Evolutionary conservation across 1,140 invertebrate genomes (phyloP), one percentile per base, ranked within the genome.

Genomic region (Macrobrachium rosenbergii): DNA sequence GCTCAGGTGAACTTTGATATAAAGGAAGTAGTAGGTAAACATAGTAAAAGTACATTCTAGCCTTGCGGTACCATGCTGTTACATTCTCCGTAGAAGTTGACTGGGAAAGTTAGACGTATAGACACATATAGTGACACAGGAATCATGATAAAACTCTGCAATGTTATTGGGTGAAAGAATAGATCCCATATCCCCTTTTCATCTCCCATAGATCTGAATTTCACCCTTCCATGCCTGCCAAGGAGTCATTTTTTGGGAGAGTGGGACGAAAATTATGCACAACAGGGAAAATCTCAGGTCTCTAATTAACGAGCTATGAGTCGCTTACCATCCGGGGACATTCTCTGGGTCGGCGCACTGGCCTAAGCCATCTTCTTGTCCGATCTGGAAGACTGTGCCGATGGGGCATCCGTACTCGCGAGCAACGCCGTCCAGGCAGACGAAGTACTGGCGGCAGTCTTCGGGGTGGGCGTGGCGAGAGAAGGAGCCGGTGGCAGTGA

Each of bases 361-460:
- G 87, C 97, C 96, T 88, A 95, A 95, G 90, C 96, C 97, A 86
- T 97, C 96, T 90, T 95, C 92, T 90, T 96, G 95, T 76, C 96
- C 96, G 91, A 98, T 98, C 92, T 98, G 98, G 95, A 98, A 98
- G 17, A 98, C 97, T 28, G 97, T 98, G 87, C 97, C 97, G 91
- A 98, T 97, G 90, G 97, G 97, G 93, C 97, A 98, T 83, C 97
- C 97, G 92, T 98, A 98, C 92, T 98, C 97, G 90, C 97, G 94
- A 85, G 97, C 95, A 79, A 95, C 95, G 88, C 96, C 96, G 91
- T 98, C 97, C 73, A 98, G 92, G 92, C 97, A 98, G 17, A 93
- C 92, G 93, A 97, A 98, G 93, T 98, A 98, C 92, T 98, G 98
- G 90, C 97, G 95, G 94, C 97, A 98, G 92, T 98, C 97, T 85